Evolutionary conservation across 1,140 invertebrate species (phyloP).

Genomic region (Lineus longissimus): DNA sequence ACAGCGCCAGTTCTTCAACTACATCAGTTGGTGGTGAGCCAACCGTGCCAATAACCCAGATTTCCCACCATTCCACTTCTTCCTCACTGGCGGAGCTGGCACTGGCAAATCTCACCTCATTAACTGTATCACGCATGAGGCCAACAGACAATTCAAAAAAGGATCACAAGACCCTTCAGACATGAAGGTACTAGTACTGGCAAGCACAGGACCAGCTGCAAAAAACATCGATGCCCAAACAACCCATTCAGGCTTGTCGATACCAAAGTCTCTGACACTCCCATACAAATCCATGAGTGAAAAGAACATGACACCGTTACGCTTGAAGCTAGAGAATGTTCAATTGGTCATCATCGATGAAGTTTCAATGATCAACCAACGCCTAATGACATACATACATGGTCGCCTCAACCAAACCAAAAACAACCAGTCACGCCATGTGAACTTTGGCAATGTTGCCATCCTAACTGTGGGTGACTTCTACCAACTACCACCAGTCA

Average conservation of each 20-base stretch:
- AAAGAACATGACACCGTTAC: slow-evolving; percentile 10
- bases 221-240: slow-evolving; percentile 20
- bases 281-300: slow-evolving; percentile 10
- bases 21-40: not conserved
- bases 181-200: slow-evolving; percentile 12
- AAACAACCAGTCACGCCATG: not conserved
- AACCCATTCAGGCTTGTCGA: slow-evolving; percentile 11
- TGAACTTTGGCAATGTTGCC: not conserved
- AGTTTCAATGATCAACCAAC: slow-evolving; percentile 20
- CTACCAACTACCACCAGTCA: slow-evolving; percentile 6
- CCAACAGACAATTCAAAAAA: slow-evolving; percentile 10
- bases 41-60: not conserved
- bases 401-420: slow-evolving; percentile 10
- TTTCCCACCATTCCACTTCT: slow-evolving; percentile 20
- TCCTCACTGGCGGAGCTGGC: slow-evolving; percentile 24
- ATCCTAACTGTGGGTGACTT: slow-evolving; percentile 8
- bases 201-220: slow-evolving; percentile 22
- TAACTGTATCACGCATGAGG: slow-evolving; percentile 14
- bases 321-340: slow-evolving; percentile 7
- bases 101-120: slow-evolving; percentile 25
- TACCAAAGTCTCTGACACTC: not conserved
- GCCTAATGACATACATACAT: slow-evolving; percentile 17
- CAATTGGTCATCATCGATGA: slow-evolving; percentile 22
- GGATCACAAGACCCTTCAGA: slow-evolving; percentile 11
- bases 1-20: not conserved